These are phyloP conservation scores for Chloropsis cyanopogon DNA, from an alignment of 2,113 vertebrate genomes.

Conservation along the genomic window DNA sequence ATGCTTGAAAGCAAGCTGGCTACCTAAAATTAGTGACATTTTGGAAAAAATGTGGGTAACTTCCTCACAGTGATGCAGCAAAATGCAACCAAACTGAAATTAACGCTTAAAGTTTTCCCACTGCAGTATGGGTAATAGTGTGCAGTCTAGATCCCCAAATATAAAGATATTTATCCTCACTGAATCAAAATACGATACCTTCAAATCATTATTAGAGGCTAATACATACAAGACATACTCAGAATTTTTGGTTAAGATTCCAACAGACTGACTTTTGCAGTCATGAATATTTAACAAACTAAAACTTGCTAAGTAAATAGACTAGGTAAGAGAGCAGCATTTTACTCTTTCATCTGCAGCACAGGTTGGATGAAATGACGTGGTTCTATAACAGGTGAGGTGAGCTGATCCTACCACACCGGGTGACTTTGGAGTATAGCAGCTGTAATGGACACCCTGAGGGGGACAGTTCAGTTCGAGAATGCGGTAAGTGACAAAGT, in stretches of 20 bases:
- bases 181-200: neutral
- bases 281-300: neutral
- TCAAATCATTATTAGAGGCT: neutral
- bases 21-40: neutral
- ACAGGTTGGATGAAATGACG: neutral
- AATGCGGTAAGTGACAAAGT: neutral
- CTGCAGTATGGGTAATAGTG: neutral
- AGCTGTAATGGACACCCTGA: neutral
- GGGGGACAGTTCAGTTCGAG: neutral
- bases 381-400: neutral
- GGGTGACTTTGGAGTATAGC: neutral
- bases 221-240: neutral
- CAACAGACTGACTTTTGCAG: neutral
- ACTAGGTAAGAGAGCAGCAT: neutral
- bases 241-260: neutral
- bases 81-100: neutral
- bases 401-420: accelerated
- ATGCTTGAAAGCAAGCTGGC: neutral
- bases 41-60: neutral
- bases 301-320: neutral
- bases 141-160: neutral
- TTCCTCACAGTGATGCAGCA: neutral
- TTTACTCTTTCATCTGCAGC: neutral
- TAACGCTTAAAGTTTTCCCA: neutral
- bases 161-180: neutral